These are phyloP conservation scores for Chelonoidis abingdonii DNA, from an alignment of 2,113 vertebrate genomes.

Conservation along the genomic window DNA sequence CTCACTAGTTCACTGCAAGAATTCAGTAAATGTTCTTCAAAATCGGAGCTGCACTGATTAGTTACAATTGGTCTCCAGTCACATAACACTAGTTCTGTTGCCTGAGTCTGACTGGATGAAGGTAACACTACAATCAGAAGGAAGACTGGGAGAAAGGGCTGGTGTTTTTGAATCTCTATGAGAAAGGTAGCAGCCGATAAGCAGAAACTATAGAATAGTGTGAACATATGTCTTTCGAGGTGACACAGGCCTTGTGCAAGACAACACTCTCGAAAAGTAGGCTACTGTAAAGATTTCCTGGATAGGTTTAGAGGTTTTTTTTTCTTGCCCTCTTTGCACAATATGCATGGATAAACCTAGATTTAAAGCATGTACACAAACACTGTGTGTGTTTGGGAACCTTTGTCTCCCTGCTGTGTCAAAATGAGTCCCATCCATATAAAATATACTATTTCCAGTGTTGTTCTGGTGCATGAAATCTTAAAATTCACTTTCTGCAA, in stretches of 20 bases:
- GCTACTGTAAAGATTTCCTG: background rate
- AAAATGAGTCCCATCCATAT: background rate
- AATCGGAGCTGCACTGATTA: rapidly evolving
- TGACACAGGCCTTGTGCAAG: background rate
- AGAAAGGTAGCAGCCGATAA: background rate
- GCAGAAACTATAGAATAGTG: background rate
- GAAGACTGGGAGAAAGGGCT: background rate
- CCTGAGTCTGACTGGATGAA: background rate
- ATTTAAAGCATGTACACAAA: background rate
- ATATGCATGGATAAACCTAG: background rate
- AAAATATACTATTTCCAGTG: background rate
- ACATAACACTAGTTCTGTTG: background rate
- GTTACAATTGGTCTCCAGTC: background rate
- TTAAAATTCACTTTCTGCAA: conserved; percentile 4
- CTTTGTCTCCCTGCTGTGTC: conserved; percentile 12
- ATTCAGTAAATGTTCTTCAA: background rate
- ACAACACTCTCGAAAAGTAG: background rate
- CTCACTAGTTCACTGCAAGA: background rate
- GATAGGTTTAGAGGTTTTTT: background rate
- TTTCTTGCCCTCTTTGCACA: background rate
- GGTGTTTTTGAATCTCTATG: background rate
- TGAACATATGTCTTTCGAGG: background rate
- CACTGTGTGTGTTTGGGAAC: conserved; percentile 12
- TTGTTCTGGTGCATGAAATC: background rate
- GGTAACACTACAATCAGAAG: background rate